Conservation (phyloP, 2,113 vertebrate species). For the Cathartes aura region DNA sequence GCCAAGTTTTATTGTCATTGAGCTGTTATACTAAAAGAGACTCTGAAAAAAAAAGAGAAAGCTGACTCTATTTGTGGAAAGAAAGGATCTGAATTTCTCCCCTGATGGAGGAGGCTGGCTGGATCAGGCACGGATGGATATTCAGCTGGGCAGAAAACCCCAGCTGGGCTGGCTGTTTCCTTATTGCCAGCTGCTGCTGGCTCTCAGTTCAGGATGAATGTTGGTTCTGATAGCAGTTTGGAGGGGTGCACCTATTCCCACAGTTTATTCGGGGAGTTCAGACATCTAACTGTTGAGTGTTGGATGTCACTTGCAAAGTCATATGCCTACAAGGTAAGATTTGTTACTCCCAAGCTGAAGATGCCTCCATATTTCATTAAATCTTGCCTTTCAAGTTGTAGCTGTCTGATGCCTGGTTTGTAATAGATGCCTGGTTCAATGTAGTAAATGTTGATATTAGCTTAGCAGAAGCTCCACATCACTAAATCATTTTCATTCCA, state of each 20-base stretch:
- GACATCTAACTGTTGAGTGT: background rate
- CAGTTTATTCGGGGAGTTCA: background rate
- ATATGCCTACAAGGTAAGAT: background rate
- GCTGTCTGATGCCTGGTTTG: background rate
- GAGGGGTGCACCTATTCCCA: background rate
- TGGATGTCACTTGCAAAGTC: background rate
- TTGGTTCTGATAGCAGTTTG: background rate
- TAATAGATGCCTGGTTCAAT: background rate
- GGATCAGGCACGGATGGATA: background rate
- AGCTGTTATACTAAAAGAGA: background rate
- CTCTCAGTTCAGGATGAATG: background rate
- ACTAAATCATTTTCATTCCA: background rate
- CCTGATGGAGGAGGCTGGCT: background rate
- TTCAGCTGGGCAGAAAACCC: background rate
- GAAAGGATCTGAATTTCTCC: background rate
- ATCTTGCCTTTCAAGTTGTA: background rate
- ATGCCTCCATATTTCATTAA: background rate
- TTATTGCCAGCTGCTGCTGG: background rate
- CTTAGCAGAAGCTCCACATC: background rate
- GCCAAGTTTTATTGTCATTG: background rate
- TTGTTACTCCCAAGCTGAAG: background rate
- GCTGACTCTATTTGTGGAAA: background rate
- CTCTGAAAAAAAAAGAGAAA: background rate
- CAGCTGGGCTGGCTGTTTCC: background rate
- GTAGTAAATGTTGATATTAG: background rate